phyloP scores from a whole-genome alignment of 2,113 vertebrate species.

The Cyprinodon brontotheroides region DNA sequence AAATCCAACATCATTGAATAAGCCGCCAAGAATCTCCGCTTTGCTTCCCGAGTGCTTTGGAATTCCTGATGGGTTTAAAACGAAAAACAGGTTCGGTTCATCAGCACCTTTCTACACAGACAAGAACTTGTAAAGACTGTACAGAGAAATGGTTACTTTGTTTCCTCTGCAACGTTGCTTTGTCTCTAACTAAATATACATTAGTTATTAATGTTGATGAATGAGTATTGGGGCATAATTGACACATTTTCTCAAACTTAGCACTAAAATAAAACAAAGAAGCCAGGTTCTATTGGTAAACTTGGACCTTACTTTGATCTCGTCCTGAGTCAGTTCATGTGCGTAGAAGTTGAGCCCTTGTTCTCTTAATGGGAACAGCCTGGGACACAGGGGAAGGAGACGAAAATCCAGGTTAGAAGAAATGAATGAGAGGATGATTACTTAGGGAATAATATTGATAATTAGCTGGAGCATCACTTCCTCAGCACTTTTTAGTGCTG shows the following conservation, averaged over 20 bases:
- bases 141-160: too few relatives aligned
- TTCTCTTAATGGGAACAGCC: slow-evolving; percentile 97
- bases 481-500: not conserved
- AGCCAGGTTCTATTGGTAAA: not conserved
- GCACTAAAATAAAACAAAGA: not conserved
- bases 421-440: not conserved
- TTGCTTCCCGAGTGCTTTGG: slow-evolving; percentile 95
- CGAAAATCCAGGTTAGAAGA: not conserved
- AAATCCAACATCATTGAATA: slow-evolving; percentile 98
- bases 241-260: not conserved
- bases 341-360: slow-evolving; percentile 99
- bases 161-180: too few relatives aligned
- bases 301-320: slow-evolving; percentile 90
- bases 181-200: too few relatives aligned
- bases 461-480: not conserved
- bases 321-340: slow-evolving; percentile 96
- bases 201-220: too few relatives aligned
- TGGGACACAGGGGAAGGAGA: slow-evolving; percentile 47
- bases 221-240: too few relatives aligned
- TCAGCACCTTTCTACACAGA: not conserved
- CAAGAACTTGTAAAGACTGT: not conserved
- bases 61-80: slow-evolving; percentile 85
- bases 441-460: not conserved
- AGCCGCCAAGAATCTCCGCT: slow-evolving; percentile 90
- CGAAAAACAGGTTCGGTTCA: not conserved